Evolutionary conservation across 2,113 vertebrate genomes (phyloP).

Genomic region (Scartelaos histophorus): DNA sequence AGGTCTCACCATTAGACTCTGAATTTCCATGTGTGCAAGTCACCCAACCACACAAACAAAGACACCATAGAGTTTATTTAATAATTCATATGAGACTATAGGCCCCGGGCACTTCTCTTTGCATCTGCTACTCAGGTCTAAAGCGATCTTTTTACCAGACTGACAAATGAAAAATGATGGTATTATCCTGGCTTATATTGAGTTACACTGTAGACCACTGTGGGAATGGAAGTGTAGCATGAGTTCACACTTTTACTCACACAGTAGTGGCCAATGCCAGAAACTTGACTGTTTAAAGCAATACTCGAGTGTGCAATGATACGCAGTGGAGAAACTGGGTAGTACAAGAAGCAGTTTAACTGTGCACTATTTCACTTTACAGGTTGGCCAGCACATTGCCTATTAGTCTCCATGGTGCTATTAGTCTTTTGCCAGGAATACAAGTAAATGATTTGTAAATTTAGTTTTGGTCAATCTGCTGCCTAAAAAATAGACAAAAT

Average conservation of each 20-base stretch:
- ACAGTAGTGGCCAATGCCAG: neutral
- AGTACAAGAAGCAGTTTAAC: neutral
- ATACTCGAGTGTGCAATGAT: neutral
- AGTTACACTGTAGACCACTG: constrained; percentile 12
- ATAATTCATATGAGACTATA: constrained; percentile 32
- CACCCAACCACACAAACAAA: constrained; percentile 44
- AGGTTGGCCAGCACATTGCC: too few relatives aligned
- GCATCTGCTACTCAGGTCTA: constrained; percentile 2
- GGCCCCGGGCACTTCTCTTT: neutral
- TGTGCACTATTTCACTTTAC: too few relatives aligned
- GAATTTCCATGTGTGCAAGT: constrained; percentile 39
- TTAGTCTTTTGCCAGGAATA: too few relatives aligned
- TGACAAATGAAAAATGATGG: constrained; percentile 32
- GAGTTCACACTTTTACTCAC: constrained; percentile 5
- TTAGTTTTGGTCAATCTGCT: too few relatives aligned
- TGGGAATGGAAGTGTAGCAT: constrained; percentile 10
- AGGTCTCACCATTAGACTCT: constrained; percentile 43
- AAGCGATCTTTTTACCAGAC: constrained; percentile 2
- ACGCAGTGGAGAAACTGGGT: too few relatives aligned
- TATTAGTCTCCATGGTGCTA: too few relatives aligned
- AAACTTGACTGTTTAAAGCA: neutral
- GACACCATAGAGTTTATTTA: constrained; percentile 25
- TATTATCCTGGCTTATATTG: constrained; percentile 12
- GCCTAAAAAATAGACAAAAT: too few relatives aligned
- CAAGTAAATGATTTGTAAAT: too few relatives aligned